Evolutionary conservation across 2,797 vertebrate species (phyloP), one percentile per base, ranked within the genome.

Genomic region (Acrocephalus scirpaceus): DNA sequence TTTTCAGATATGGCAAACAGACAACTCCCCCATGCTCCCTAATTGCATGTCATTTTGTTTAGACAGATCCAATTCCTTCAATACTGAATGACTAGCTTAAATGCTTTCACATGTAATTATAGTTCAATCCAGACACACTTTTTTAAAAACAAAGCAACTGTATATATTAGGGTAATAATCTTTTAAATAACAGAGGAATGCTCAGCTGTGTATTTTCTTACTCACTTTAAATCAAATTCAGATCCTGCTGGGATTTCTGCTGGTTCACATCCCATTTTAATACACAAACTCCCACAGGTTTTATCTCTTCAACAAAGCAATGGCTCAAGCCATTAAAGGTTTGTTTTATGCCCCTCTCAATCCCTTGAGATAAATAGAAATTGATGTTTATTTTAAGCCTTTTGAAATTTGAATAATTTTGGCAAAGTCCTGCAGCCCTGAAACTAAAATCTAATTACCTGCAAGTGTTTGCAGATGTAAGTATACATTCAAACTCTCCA

Each of bases 401-500:
- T 96, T 88, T 96, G 95, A 97, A 97, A 97, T 87, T 57, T 88
- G 93, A 95, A 92, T 90, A 21, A 93, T 93, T 96, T 92, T 69
- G 95, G 90, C 74, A 83, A 86, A 92, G 61, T 94, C 67, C 82
- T 91, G 71, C 67, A 95, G 84, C 79, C 88, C 50, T 88, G 58
- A 94, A 94, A 96, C 88, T 83, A 94, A 93, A 96, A 95, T 93
- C 81, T 95, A 96, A 97, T 97, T 96, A 96, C 90, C 81, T 90
- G 81, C 88, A 95, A 93, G 91, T 90, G 84, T 94, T 94, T 22
- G 22, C 76, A 95, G 51, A 74, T 45, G 25, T 64, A 95, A 93
- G 57, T 83, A 82, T 83, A 90, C 62, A 83, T 95, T 95, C 91
- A 88, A 90, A 85, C 23, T 85, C 84, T 73, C 51, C 95, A 48